Conservation (phyloP, 1,140 invertebrate genomes). For the Eubasilissa regina region DNA sequence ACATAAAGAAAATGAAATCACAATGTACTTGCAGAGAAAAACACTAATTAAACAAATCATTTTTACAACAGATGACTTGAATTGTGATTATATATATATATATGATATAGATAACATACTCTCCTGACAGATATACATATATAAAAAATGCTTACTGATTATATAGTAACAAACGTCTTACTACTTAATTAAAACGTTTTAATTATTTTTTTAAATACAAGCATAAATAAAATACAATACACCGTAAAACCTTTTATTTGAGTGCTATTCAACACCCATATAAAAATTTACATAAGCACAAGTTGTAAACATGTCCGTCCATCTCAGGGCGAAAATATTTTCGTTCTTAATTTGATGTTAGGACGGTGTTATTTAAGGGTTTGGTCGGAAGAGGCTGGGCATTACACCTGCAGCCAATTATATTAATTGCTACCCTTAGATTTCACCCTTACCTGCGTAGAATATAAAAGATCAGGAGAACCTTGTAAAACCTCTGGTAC, state of each 20-base stretch:
- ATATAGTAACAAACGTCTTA: too few species aligned
- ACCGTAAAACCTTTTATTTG: not conserved
- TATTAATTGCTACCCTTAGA: constrained; percentile 39
- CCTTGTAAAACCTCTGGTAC: not conserved
- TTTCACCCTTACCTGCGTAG: constrained; percentile 16
- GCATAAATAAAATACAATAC: too few species aligned
- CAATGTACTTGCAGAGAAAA: too few species aligned
- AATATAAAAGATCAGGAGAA: constrained; percentile 1
- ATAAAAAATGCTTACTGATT: too few species aligned
- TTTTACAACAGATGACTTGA: too few species aligned
- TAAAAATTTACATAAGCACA: constrained; percentile 11
- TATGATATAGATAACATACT: too few species aligned
- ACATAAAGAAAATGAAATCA: too few species aligned
- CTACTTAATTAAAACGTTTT: too few species aligned
- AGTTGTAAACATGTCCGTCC: constrained; percentile 2
- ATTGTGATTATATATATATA: too few species aligned
- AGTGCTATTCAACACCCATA: not conserved
- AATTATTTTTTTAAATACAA: too few species aligned
- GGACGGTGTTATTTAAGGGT: constrained; percentile 13
- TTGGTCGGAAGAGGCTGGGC: not conserved
- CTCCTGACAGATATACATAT: too few species aligned
- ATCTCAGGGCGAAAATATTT: constrained; percentile 16
- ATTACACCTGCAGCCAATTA: constrained; percentile 40
- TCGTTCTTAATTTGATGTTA: constrained; percentile 23
- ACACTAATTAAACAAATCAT: too few species aligned